Evolutionary conservation across 2,113 vertebrate species (phyloP).

Genomic region (Cervus canadensis): DNA sequence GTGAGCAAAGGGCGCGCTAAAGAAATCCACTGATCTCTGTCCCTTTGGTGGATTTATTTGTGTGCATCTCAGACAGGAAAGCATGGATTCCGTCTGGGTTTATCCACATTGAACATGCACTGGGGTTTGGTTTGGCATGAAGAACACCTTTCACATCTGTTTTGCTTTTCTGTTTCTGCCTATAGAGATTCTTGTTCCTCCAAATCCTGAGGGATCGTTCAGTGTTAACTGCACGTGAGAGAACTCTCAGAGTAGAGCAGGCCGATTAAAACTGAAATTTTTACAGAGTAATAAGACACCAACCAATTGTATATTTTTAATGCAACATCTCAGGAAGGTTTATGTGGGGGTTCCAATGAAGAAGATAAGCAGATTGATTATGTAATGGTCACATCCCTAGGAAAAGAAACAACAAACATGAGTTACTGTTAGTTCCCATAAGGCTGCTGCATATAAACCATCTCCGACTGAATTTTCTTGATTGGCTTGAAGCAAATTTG

Average conservation of each 20-base stretch:
- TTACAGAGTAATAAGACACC: not conserved
- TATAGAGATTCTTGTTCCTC: not conserved
- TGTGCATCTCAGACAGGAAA: not conserved
- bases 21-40: not conserved
- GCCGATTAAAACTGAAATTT: not conserved
- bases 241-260: not conserved
- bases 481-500: not conserved
- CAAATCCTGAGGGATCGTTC: not conserved
- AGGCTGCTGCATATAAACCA: accelerated
- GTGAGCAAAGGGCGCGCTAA: not conserved
- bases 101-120: accelerated
- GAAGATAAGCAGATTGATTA: too few species aligned
- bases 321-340: not conserved
- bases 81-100: accelerated
- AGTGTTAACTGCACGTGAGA: not conserved
- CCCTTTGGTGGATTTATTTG: accelerated
- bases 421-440: not conserved
- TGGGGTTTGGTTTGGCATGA: not conserved
- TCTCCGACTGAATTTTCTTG: not conserved
- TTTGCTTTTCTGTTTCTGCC: not conserved
- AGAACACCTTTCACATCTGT: too few species aligned
- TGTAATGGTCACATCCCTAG: too few species aligned
- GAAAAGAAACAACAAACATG: not conserved
- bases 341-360: not conserved
- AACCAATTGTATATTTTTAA: not conserved